A percentile compares a stretch with the other conserved stretches of the same genome.
Evolutionary conservation across 1,140 invertebrate species (phyloP).

Genomic region (Trachymyrmex cornetzi): DNA sequence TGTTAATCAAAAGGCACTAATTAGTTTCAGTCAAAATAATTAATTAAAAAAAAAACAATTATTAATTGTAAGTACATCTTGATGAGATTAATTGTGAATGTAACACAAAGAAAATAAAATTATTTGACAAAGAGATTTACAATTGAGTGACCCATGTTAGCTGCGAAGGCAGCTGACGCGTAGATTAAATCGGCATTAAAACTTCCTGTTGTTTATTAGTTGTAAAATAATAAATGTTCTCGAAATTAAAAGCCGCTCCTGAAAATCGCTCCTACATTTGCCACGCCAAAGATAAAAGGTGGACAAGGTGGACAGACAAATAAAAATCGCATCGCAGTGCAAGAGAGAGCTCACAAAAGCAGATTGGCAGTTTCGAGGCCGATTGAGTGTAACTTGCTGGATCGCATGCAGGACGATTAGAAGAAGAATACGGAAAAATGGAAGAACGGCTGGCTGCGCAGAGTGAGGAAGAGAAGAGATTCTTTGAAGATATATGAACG

Average conservation of each 20-base stretch:
- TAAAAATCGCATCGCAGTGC: neutral
- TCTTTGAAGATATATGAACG: constrained; percentile 21
- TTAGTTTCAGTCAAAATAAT: too few species aligned
- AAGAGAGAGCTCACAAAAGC: neutral
- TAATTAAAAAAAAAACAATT: too few species aligned
- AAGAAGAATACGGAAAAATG: constrained; percentile 44
- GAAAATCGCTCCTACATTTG: neutral
- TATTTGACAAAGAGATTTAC: too few species aligned
- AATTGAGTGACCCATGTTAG: too few species aligned
- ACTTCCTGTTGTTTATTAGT: neutral
- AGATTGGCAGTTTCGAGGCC: neutral
- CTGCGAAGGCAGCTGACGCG: too few species aligned
- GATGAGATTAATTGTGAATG: too few species aligned
- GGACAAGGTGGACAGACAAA: constrained; percentile 7
- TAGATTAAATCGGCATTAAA: neutral
- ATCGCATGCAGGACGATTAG: constrained; percentile 38
- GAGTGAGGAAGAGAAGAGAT: neutral
- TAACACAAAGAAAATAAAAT: too few species aligned
- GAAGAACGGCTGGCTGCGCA: neutral
- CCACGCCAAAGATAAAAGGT: neutral
- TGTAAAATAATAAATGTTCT: neutral
- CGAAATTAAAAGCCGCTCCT: neutral
- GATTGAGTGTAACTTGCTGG: constrained; percentile 5
- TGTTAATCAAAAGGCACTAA: too few species aligned
- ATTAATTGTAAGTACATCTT: too few species aligned